A percentile compares a stretch with the other conserved stretches of the same genome.
Evolutionary conservation across 1,140 invertebrate species (phyloP).

Genomic region (Microvelia longipes): DNA sequence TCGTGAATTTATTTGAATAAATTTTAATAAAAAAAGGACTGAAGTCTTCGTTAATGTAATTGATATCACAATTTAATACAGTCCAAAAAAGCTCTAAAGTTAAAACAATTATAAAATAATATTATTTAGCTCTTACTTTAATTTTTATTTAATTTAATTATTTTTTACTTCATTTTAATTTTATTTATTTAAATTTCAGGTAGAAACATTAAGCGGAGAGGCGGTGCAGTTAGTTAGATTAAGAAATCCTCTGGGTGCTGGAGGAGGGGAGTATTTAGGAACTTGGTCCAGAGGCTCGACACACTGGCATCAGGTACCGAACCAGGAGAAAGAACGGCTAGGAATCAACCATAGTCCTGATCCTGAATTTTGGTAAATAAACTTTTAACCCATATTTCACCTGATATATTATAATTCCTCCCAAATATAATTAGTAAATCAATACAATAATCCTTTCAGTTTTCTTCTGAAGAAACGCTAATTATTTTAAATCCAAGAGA

Average conservation of each 20-base stretch:
- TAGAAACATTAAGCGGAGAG: slow-evolving; percentile 57
- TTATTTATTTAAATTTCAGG: slow-evolving; percentile 36
- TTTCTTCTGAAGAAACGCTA: no score
- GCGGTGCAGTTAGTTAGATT: slow-evolving; percentile 54
- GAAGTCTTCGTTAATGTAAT: no score
- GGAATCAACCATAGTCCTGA: slow-evolving; percentile 46
- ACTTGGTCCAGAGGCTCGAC: slow-evolving; percentile 50
- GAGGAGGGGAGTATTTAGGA: slow-evolving; percentile 50
- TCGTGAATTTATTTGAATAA: no score
- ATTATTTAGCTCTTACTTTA: not conserved
- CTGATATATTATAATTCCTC: no score
- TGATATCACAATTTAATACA: no score
- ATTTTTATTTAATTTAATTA: not conserved
- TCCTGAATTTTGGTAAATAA: slow-evolving; percentile 62
- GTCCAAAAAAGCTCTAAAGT: no score
- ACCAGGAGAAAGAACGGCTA: slow-evolving; percentile 53
- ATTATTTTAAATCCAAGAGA: no score
- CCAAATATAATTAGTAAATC: no score
- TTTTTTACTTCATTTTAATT: no score
- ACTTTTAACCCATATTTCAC: not conserved
- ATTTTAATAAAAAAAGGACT: no score
- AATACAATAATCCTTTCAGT: no score
- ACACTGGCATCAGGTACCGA: slow-evolving; percentile 59
- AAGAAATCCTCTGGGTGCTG: slow-evolving; percentile 50
- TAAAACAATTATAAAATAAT: no score